Base-by-base conservation (phyloP, 53 echinoderm and acorn worm genomes). In the Antedon mediterranea region DNA sequence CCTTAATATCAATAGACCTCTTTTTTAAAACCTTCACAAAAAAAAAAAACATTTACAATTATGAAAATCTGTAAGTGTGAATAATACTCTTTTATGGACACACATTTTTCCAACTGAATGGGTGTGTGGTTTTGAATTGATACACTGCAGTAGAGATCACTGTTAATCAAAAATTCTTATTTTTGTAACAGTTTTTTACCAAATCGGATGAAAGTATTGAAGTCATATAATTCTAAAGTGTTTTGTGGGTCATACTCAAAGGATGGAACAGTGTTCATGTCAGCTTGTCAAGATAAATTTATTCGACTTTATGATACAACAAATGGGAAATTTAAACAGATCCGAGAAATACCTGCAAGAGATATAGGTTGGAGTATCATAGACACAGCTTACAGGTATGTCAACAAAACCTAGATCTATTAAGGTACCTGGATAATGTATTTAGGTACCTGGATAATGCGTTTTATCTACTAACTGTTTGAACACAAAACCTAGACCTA, bases 351-450 rank as follows among this genome's bases (percentile, higher is more conserved):
- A 74, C 84, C 77, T 33, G 98, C 98, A 0, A 83, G 90, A 29
- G 89, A 97, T 75, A 90, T 97, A 0, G 98, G 98, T 3, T 97
- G 98, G 98, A 92, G 92, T 84, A 90, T 97, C 29, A 86, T 97
- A 43, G 98, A 97, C 73, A 97, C 98, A 29, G 98, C 98, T 28
- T 97, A 90, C 80, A 97, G 98, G 98, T 97, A 43, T 20, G 31
- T 71, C 18, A 8, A n/a, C 30, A 20, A 20, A 29, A 3, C 32
- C 11, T 37, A 37, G 4, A 37, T 37, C 11, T 37, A 37, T 11
- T n/a, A n/a, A 37, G 37, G 4, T 6, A 37, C 11, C 4, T 37
- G 37, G 4, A 37, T 6, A 6, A 37, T 37, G 37, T 11, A 6
- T 37, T 37, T 11, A 37, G 11, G 37, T 37, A 37, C 4, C 11